Evolutionary conservation across 2,888 invertebrate genomes (phyloP).

Genomic region (Gastracanthus pulcherrimus): DNA sequence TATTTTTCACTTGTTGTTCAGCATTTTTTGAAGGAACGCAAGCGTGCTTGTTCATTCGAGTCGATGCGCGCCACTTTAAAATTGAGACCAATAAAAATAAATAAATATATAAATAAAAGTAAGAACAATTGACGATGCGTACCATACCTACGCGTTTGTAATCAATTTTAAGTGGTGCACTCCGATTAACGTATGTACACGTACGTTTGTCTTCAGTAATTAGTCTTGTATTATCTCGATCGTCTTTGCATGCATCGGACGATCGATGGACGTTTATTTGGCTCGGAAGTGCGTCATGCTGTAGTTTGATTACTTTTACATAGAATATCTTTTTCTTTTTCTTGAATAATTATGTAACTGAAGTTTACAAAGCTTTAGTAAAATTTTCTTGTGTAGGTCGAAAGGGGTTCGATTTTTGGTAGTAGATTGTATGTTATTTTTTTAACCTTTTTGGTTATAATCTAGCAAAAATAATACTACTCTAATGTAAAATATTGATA

Average conservation of each 20-base stretch:
- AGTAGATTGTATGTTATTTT: not conserved
- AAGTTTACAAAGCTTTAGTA: too few relatives aligned
- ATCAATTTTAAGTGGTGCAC: conserved; percentile 9
- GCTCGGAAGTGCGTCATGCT: conserved; percentile 35
- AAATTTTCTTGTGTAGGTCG: not conserved
- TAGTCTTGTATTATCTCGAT: conserved; percentile 28
- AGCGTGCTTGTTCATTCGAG: too few relatives aligned
- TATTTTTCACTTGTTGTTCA: conserved; percentile 18
- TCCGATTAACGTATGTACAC: conserved; percentile 22
- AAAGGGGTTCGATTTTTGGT: conserved; percentile 23
- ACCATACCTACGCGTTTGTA: not conserved
- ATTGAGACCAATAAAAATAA: not conserved
- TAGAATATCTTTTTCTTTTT: not conserved
- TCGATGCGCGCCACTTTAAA: conserved; percentile 9
- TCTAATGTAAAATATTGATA: not conserved
- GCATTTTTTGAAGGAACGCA: conserved; percentile 12
- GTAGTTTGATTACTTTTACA: conserved; percentile 24
- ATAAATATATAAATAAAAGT: too few relatives aligned
- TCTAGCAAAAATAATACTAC: not conserved
- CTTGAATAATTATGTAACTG: too few relatives aligned
- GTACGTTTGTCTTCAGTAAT: conserved; percentile 4
- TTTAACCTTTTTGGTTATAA: not conserved
- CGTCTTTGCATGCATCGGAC: conserved; percentile 49
- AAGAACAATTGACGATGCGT: too few relatives aligned
- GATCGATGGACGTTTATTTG: conserved; percentile 44